These are phyloP conservation scores for Ophion costatus DNA, from an alignment of 2,888 invertebrate genomes.

Conservation along the genomic window DNA sequence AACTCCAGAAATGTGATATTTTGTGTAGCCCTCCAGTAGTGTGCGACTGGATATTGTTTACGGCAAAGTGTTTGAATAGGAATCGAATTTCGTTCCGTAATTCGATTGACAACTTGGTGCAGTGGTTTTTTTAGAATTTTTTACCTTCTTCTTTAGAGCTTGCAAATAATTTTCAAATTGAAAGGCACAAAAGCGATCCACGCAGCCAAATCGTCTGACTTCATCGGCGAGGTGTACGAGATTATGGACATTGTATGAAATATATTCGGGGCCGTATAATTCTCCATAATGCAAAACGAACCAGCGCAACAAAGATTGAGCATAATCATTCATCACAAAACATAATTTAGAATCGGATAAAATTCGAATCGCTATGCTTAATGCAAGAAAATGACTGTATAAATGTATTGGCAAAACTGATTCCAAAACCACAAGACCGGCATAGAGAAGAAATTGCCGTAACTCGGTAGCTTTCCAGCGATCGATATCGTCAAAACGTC, in stretches of 20 bases:
- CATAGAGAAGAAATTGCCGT: slow-evolving; percentile 57
- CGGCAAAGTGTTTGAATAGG: slow-evolving; percentile 31
- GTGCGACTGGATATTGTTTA: slow-evolving; percentile 42
- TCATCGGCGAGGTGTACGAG: slow-evolving; percentile 56
- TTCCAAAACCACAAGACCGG: slow-evolving; percentile 68
- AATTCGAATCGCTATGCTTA: slow-evolving; percentile 69
- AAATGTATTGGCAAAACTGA: slow-evolving; percentile 55
- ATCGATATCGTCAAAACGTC: slow-evolving; percentile 62
- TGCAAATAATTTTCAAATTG: slow-evolving; percentile 59
- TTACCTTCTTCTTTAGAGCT: slow-evolving; percentile 57
- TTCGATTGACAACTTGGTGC: slow-evolving; percentile 67
- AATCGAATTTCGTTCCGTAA: slow-evolving; percentile 51
- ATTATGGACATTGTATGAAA: slow-evolving; percentile 58
- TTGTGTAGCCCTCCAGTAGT: slow-evolving; percentile 25
- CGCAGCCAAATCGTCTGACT: slow-evolving; percentile 53
- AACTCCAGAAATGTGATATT: slow-evolving; percentile 44
- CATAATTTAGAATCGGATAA: slow-evolving; percentile 64
- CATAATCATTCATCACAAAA: slow-evolving; percentile 62
- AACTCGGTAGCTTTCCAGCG: slow-evolving; percentile 68
- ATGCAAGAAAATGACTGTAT: slow-evolving; percentile 69
- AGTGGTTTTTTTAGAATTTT: slow-evolving; percentile 65
- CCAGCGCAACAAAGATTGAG: slow-evolving; percentile 65
- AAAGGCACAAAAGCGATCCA: slow-evolving; percentile 59
- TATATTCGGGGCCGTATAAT: slow-evolving; percentile 41
- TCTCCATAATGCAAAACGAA: slow-evolving; percentile 64